A percentile compares a stretch with the other conserved stretches of the same genome.
Conservation (phyloP, 1,140 invertebrate species). For the Penaeus japonicus region DNA sequence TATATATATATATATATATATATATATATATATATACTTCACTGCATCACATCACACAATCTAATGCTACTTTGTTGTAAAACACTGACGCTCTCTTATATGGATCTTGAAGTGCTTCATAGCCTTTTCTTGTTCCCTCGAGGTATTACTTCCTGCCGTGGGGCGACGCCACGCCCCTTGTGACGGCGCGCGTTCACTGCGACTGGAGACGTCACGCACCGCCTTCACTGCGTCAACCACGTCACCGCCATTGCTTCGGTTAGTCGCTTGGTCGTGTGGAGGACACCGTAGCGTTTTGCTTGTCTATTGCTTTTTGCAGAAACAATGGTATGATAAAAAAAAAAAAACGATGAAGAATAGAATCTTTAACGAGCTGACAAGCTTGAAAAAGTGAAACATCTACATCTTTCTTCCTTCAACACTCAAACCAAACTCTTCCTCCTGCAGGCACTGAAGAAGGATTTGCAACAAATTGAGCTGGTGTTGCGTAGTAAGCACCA, state of each 20-base stretch:
- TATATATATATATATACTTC: no score
- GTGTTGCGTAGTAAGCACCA: constrained; percentile 60
- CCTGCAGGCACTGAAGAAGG: constrained; percentile 38
- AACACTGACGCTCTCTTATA: neutral
- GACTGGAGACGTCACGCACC: constrained; percentile 67
- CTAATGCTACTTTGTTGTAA: neutral
- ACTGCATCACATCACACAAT: neutral
- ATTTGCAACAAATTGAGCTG: constrained; percentile 10
- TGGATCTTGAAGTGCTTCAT: neutral
- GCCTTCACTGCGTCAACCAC: constrained; percentile 66
- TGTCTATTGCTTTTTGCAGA: no score
- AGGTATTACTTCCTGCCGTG: constrained; percentile 69
- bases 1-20: no score
- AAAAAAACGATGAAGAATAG: no score
- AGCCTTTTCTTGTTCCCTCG: neutral
- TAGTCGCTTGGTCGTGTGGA: neutral
- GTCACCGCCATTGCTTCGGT: constrained; percentile 63
- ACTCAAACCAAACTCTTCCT: no score
- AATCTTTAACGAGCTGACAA: no score
- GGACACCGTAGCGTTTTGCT: no score
- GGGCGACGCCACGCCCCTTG: constrained; percentile 66
- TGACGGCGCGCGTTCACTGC: constrained; percentile 65
- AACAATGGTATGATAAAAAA: no score
- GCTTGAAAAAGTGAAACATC: no score
- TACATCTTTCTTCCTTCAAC: neutral